A percentile compares a stretch with the other conserved stretches of the same genome.
phyloP scores from a whole-genome alignment of 2,113 vertebrate species.

The Scartelaos histophorus region DNA sequence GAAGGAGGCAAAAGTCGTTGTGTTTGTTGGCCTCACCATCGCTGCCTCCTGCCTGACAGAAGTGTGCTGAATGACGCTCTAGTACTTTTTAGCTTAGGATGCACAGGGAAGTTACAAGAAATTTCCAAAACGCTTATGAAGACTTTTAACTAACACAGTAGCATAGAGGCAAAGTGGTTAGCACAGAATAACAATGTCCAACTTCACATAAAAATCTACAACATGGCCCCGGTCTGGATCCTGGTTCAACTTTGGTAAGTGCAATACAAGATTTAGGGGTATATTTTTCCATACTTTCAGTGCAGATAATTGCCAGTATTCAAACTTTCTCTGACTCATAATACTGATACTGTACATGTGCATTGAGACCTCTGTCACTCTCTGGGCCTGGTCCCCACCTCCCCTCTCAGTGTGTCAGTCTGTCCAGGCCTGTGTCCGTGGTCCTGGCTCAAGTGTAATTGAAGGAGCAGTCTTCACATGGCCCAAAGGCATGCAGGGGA shows the following conservation, averaged over 20 bases:
- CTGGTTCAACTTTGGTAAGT: not conserved
- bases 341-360: constrained; percentile 2
- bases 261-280: not conserved
- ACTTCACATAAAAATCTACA: too few relatives aligned
- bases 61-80: too few relatives aligned
- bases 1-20: too few relatives aligned
- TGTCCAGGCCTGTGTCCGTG: constrained; percentile 45
- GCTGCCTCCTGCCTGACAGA: too few relatives aligned
- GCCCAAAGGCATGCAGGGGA: constrained; percentile 75
- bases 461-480: constrained; percentile 75
- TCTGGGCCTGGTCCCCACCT: constrained; percentile 21
- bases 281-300: not conserved
- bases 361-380: constrained; percentile 21
- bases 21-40: too few relatives aligned
- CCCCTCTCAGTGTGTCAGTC: constrained; percentile 26
- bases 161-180: too few relatives aligned
- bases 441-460: constrained; percentile 75
- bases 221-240: not conserved
- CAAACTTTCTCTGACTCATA: not conserved
- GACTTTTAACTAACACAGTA: not conserved
- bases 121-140: too few relatives aligned
- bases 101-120: too few relatives aligned
- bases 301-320: not conserved
- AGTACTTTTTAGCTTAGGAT: too few relatives aligned
- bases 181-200: too few relatives aligned